Evolutionary conservation across 2,797 vertebrate genomes (phyloP), one percentile per base, ranked within the genome.

Genomic region (Limnodromus scolopaceus): DNA sequence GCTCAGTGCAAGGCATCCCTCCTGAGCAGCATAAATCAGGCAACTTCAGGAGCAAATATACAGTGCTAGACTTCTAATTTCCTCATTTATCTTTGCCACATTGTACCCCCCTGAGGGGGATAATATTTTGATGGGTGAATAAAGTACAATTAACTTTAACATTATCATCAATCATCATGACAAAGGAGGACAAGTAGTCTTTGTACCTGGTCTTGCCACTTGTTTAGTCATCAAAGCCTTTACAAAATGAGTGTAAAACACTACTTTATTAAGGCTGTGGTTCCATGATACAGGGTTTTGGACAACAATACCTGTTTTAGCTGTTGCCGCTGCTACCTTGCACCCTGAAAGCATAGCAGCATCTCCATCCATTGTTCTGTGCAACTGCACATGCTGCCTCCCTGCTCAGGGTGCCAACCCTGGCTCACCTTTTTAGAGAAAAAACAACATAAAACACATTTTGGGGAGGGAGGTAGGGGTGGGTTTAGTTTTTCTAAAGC

Each of bases 101-200:
- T n/a, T 93, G 22, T 70, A 63, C 22, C 34, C 84, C 78, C 39
- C 8, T 22, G 58, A 71, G 81, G 60, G 68, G 43, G 6, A 80
- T 94, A 96, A 91, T 94, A 92, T 96, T 95, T 96, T 94, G 95
- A 94, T 96, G 87, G 78, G 75, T 91, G 87, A 83, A 83, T 92
- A 77, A 94, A 91, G 53, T 92, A 61, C 71, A n/a, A 66, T 95
- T 93, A 91, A 94, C 68, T 96, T 92, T 13, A 91, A 64, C 84
- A 68, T 93, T 74, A 45, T 74, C 55, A 89, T 97, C 84, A 75
- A 24, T 96, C 94, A 82, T 51, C 1, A 1, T 94, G 89, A 78
- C 84, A 91, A 96, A 96, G 64, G 92, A 97, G 93, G 92, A 93
- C 89, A 77, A 77, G 68, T 27, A 95, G 84, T 87, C 92, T 96